A percentile compares a stretch with the other conserved stretches of the same genome.
Conservation (phyloP, 2,113 vertebrate species). For the Holacanthus passer region DNA sequence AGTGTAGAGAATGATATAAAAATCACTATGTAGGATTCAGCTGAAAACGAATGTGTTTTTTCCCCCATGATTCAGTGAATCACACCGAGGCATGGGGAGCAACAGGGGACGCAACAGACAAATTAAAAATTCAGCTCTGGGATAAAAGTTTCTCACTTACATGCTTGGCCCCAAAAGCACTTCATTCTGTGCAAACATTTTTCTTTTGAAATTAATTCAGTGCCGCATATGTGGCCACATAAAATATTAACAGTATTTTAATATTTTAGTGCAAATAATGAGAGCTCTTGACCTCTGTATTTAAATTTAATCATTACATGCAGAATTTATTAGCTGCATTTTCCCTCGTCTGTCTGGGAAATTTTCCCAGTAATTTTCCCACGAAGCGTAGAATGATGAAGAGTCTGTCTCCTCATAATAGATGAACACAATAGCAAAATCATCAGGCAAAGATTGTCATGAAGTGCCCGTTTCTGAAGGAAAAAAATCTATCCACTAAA, state of each 20-base stretch:
- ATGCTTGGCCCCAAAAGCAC: conserved; percentile 23
- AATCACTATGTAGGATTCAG: not conserved
- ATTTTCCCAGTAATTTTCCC: conserved; percentile 26
- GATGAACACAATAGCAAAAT: conserved; percentile 34
- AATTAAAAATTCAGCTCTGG: conserved; percentile 40
- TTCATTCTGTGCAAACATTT: conserved; percentile 68
- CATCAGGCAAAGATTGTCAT: not conserved
- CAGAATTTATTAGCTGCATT: conserved; percentile 78
- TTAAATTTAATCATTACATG: conserved; percentile 81
- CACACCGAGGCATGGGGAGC: conserved; percentile 15
- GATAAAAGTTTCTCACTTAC: conserved; percentile 52
- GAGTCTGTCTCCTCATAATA: conserved; percentile 8
- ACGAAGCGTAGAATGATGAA: not conserved
- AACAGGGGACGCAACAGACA: not conserved
- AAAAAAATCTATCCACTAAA: not conserved
- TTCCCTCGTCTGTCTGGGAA: conserved; percentile 51
- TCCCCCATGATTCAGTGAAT: conserved; percentile 20
- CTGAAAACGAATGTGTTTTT: not conserved
- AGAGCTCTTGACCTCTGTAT: conserved; percentile 79
- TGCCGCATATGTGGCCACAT: conserved; percentile 67
- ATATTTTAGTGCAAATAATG: conserved; percentile 83
- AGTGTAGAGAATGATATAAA: not conserved
- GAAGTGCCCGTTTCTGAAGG: not conserved
- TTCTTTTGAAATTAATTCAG: conserved; percentile 72
- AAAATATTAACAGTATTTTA: conserved; percentile 82